Evolutionary conservation across 2,113 vertebrate genomes (phyloP).

Genomic region (Asarcornis scutulata): DNA sequence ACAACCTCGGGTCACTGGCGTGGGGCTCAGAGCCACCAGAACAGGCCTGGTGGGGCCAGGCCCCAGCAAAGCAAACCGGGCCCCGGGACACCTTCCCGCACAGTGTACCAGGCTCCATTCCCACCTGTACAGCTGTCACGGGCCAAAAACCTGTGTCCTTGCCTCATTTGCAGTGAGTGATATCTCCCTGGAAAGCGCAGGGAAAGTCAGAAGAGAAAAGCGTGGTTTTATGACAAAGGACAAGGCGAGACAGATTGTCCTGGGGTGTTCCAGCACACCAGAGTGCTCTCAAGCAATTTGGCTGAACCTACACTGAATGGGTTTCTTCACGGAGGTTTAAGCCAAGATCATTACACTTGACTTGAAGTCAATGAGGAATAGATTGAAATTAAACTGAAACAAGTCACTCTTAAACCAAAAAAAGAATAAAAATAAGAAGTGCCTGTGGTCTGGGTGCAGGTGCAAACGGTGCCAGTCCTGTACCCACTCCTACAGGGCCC

Average conservation of each 20-base stretch:
- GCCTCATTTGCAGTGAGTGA: background rate
- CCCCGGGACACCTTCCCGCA: background rate
- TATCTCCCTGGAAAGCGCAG: background rate
- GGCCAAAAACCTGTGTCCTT: background rate
- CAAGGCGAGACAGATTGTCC: background rate
- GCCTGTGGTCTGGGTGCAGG: background rate
- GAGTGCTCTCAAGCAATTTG: background rate
- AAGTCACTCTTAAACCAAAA: rapidly evolving
- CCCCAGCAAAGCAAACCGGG: background rate
- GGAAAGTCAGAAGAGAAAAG: background rate
- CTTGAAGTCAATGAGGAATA: background rate
- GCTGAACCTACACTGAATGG: background rate
- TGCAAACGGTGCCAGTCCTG: background rate
- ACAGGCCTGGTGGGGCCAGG: rapidly evolving
- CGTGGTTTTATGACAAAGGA: background rate
- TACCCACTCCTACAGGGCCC: background rate
- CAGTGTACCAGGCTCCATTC: background rate
- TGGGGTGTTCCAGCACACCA: background rate
- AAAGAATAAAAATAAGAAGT: background rate
- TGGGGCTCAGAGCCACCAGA: rapidly evolving
- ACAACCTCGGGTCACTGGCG: background rate
- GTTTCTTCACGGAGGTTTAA: background rate
- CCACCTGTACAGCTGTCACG: background rate
- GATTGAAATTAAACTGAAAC: background rate
- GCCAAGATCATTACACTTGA: background rate